phyloP scores from a whole-genome alignment of 2,113 vertebrate species.

The Tauraco erythrolophus region DNA sequence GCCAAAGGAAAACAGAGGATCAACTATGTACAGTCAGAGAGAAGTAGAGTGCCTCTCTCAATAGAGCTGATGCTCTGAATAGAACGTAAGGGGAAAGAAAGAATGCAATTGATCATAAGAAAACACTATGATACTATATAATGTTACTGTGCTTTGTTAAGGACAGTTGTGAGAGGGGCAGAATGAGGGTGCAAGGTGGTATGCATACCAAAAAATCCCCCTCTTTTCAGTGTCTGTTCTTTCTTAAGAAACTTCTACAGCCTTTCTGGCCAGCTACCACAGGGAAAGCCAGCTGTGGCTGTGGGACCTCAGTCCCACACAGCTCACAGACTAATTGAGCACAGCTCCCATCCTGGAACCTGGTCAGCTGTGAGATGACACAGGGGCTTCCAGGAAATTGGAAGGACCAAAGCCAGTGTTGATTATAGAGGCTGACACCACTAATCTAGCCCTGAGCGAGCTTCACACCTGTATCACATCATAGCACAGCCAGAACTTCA shows the following conservation, averaged over 20 bases:
- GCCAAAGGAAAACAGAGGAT: background rate
- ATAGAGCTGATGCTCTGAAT: background rate
- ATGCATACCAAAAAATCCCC: background rate
- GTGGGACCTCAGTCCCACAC: background rate
- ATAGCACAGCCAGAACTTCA: background rate
- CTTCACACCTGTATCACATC: rapidly evolving
- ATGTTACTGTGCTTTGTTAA: background rate
- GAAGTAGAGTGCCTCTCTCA: background rate
- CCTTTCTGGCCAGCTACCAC: background rate
- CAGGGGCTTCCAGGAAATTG: background rate
- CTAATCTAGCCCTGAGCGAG: background rate
- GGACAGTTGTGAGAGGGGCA: background rate
- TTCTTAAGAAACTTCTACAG: background rate
- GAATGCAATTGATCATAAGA: background rate
- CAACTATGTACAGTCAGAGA: background rate
- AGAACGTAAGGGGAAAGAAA: background rate
- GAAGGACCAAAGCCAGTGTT: background rate
- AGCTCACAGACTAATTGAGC: background rate
- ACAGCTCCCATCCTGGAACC: background rate
- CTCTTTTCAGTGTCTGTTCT: background rate
- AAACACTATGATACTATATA: background rate
- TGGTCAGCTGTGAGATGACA: background rate
- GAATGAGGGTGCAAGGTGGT: background rate
- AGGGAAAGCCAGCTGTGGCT: background rate
- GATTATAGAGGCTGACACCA: background rate